A percentile compares a stretch with the other conserved stretches of the same genome.
phyloP scores from a whole-genome alignment of 30 jellyfish, hydroid and myxozoan species.

The Catostylus mosaicus region DNA sequence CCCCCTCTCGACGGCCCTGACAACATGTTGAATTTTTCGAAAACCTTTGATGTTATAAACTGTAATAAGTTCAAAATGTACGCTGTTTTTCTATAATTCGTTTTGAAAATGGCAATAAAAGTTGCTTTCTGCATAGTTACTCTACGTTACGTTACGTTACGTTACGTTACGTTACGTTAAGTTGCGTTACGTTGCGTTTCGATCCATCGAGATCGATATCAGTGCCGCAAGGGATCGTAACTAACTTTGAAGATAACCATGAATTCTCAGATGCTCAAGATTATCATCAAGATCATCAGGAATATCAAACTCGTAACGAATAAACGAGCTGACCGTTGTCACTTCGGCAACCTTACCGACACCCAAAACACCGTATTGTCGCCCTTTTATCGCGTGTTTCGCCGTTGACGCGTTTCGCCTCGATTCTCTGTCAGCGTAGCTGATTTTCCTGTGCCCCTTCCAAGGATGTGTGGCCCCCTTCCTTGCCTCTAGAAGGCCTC shows the following conservation, averaged over 20 bases:
- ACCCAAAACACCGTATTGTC: slow-evolving; percentile 17
- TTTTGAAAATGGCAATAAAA: no score
- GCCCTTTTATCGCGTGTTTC: neutral
- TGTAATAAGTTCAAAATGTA: no score
- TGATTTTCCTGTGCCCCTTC: neutral
- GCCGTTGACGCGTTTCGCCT: neutral
- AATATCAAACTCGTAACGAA: slow-evolving; percentile 53
- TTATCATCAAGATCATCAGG: slow-evolving; percentile 53
- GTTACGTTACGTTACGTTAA: no score
- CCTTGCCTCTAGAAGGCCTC: neutral
- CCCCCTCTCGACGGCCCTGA: no score
- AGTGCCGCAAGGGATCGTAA: no score
- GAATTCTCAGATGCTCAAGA: slow-evolving; percentile 44
- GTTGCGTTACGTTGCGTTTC: no score
- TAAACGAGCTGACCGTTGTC: slow-evolving; percentile 40
- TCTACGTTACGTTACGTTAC: no score
- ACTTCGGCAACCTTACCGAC: slow-evolving; percentile 44
- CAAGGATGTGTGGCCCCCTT: neutral
- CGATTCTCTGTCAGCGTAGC: neutral
- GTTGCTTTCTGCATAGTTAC: no score
- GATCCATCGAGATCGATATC: no score
- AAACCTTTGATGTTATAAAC: no score
- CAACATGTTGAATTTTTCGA: no score
- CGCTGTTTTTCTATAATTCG: no score
- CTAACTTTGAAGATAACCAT: slow-evolving; percentile 47